Percentiles rank a stretch among this genome's conserved stretches.
Conservation (phyloP, 2,888 invertebrate genomes). For the Agrypnus murinus region DNA sequence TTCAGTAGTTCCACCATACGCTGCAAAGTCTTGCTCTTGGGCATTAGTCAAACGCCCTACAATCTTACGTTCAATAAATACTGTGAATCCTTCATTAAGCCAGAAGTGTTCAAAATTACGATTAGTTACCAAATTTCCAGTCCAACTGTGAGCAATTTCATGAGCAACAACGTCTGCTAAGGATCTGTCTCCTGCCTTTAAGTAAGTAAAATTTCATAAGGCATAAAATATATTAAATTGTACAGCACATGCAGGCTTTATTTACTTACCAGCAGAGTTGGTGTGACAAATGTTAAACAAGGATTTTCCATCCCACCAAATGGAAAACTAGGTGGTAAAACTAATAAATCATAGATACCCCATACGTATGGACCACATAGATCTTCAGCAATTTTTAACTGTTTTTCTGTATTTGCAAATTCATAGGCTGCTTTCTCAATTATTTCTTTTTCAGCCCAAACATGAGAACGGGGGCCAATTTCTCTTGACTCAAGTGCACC, state of each 20-base stretch:
- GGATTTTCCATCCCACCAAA: slow-evolving; percentile 99
- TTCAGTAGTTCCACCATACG: slow-evolving; percentile 84
- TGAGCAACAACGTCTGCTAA: slow-evolving; percentile 94
- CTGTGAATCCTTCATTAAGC: slow-evolving; percentile 97
- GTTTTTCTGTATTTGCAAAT: slow-evolving; percentile 90
- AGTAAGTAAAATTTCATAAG: slow-evolving; percentile 51
- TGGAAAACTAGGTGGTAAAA: slow-evolving; percentile 95
- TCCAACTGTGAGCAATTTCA: slow-evolving; percentile 97
- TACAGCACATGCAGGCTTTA: not conserved
- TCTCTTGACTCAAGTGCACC: slow-evolving; percentile 85
- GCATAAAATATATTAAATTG: too few species aligned
- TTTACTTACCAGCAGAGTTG: slow-evolving; percentile 84
- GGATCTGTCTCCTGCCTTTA: slow-evolving; percentile 91
- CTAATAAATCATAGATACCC: slow-evolving; percentile 91
- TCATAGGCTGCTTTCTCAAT: slow-evolving; percentile 90
- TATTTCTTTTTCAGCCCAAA: slow-evolving; percentile 93
- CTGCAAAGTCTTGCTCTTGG: slow-evolving; percentile 84
- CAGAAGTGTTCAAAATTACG: slow-evolving; percentile 96
- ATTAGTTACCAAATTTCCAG: slow-evolving; percentile 96
- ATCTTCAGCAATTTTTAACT: slow-evolving; percentile 87
- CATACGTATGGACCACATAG: slow-evolving; percentile 93
- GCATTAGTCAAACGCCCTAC: slow-evolving; percentile 80
- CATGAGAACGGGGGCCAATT: slow-evolving; percentile 86
- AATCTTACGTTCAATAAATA: slow-evolving; percentile 93
- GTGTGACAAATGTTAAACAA: slow-evolving; percentile 95